phyloP scores from a whole-genome alignment of 2,797 vertebrate genomes.

The Cottoperca gobio region DNA sequence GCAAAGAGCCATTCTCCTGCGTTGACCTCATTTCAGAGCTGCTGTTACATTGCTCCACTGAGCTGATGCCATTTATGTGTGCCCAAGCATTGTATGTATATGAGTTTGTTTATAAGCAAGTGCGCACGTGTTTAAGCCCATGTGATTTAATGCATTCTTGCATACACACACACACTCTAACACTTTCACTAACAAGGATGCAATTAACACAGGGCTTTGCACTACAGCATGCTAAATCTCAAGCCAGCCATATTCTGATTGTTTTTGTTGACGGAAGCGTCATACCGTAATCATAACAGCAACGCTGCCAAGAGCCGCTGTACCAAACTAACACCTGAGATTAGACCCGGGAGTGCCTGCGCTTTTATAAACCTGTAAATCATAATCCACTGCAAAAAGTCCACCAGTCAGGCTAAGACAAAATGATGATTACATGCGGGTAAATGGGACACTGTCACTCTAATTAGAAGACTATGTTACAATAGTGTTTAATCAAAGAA shows the following conservation, averaged over 20 bases:
- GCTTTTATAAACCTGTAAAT: constrained; percentile 25
- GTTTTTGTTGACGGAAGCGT: constrained; percentile 27
- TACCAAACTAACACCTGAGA: constrained; percentile 49
- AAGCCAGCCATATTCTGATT: constrained; percentile 24
- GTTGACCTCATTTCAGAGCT: constrained; percentile 77
- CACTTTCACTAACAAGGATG: constrained; percentile 29
- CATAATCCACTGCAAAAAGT: constrained; percentile 6
- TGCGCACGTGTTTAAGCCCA: constrained; percentile 35
- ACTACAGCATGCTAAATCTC: constrained; percentile 5
- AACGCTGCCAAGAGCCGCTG: constrained; percentile 25
- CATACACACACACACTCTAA: constrained; percentile 2
- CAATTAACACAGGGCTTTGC: constrained; percentile 50
- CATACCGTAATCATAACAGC: constrained; percentile 24
- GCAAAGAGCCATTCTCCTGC: constrained; percentile 63
- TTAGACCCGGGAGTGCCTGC: constrained; percentile 9
- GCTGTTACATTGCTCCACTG: constrained; percentile 68
- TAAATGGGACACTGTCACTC: neutral
- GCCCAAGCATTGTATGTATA: constrained; percentile 26
- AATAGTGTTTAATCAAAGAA: neutral
- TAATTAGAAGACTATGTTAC: neutral
- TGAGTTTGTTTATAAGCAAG: constrained; percentile 36
- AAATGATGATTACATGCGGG: constrained; percentile 8
- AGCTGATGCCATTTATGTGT: constrained; percentile 52
- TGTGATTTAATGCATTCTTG: constrained; percentile 27
- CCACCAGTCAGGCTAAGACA: neutral